Percentiles rank a stretch among this genome's conserved stretches.
Conservation (phyloP, 2,888 invertebrate species). For the Colletes collaris region DNA sequence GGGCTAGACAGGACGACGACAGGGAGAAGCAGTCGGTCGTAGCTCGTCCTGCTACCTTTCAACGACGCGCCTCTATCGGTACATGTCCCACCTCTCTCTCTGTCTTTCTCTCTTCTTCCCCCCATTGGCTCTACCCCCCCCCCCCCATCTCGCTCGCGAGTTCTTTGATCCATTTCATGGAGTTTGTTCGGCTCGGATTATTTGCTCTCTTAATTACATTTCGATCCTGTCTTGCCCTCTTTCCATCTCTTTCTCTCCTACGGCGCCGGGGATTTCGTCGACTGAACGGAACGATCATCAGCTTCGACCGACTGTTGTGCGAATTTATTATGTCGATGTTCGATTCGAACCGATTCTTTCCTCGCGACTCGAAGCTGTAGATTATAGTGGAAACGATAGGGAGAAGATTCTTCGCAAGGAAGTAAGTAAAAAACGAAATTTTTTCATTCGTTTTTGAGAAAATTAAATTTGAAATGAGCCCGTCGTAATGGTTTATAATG, state of each 20-base stretch:
- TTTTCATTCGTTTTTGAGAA: too few species aligned
- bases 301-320: conserved; percentile 15
- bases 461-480: too few species aligned
- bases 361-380: too few species aligned
- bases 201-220: conserved; percentile 82
- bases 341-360: too few species aligned
- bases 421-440: too few species aligned
- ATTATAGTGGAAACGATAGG: too few species aligned
- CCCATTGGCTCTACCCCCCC: background rate
- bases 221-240: conserved; percentile 69
- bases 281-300: conserved; percentile 45
- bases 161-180: conserved; percentile 79
- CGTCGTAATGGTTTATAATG: too few species aligned
- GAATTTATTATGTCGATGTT: background rate
- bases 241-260: background rate
- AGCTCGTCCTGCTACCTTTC: conserved; percentile 63
- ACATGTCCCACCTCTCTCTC: conserved; percentile 42
- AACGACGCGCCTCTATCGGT: conserved; percentile 58
- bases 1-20: conserved; percentile 71
- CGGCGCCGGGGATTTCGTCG: conserved; percentile 27
- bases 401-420: too few species aligned
- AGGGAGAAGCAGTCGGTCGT: conserved; percentile 63
- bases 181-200: conserved; percentile 79
- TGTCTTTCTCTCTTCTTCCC: conserved; percentile 1
- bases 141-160: conserved; percentile 66